Evolutionary conservation across 2,113 vertebrate species (phyloP).

Genomic region (Coptodon bakossiorum): DNA sequence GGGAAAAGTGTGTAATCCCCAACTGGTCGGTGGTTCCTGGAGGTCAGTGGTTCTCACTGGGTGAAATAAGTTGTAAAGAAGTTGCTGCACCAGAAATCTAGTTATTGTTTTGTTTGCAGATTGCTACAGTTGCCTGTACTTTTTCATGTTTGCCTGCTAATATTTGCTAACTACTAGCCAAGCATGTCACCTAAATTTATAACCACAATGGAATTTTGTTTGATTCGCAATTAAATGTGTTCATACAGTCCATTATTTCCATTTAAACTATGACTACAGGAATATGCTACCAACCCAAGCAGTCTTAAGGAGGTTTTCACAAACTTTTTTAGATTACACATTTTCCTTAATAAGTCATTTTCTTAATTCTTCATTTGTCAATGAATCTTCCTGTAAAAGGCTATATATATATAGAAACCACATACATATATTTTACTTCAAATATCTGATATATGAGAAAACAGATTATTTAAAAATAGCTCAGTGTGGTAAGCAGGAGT

Average conservation of each 20-base stretch:
- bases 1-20: too few species aligned
- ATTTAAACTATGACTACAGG: background rate
- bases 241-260: background rate
- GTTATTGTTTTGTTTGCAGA: too few species aligned
- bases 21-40: too few species aligned
- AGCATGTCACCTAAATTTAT: too few species aligned
- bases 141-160: too few species aligned
- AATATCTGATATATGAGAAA: background rate
- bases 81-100: too few species aligned
- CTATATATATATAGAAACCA: background rate
- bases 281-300: background rate
- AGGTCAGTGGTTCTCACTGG: too few species aligned
- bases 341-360: background rate
- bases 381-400: background rate
- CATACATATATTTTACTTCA: background rate
- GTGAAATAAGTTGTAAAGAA: too few species aligned
- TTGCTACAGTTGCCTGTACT: too few species aligned
- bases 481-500: background rate
- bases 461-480: background rate
- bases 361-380: background rate
- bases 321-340: background rate
- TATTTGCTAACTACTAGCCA: too few species aligned
- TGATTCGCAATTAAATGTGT: background rate
- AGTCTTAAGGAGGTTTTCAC: background rate
- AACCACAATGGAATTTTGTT: background rate